phyloP scores from a whole-genome alignment of 2,888 invertebrate genomes.

The Sphaeridia pumilis region DNA sequence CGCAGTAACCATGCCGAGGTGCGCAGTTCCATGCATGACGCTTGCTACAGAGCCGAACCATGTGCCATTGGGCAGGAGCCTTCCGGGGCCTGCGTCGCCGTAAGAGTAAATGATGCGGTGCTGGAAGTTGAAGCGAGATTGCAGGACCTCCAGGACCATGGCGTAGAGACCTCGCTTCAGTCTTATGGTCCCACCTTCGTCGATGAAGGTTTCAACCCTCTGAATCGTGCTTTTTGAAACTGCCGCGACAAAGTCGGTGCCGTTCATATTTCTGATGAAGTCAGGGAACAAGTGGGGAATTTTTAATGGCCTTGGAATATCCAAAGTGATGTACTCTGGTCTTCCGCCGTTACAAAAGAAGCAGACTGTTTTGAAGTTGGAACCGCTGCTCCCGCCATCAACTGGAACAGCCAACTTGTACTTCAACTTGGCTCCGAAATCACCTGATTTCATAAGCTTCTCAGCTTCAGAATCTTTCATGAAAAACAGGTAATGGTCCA shows the following conservation, averaged over 20 bases:
- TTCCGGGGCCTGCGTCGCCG: slow-evolving; percentile 24
- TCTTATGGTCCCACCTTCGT: slow-evolving; percentile 13
- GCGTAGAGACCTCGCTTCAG: slow-evolving; percentile 17
- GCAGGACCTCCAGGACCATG: slow-evolving; percentile 18
- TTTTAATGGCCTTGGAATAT: neutral
- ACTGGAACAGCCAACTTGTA: neutral
- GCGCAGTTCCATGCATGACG: slow-evolving; percentile 17
- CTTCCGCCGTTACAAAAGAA: neutral
- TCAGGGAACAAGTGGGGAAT: neutral
- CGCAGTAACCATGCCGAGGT: slow-evolving; percentile 26
- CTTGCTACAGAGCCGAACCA: slow-evolving; percentile 30
- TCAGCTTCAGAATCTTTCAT: neutral
- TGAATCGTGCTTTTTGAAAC: slow-evolving; percentile 2
- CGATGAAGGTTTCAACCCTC: neutral
- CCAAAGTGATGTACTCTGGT: neutral
- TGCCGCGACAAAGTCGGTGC: slow-evolving; percentile 2
- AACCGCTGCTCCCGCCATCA: neutral
- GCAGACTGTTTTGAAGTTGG: neutral
- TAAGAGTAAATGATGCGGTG: slow-evolving; percentile 19
- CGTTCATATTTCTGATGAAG: neutral
- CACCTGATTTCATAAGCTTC: neutral
- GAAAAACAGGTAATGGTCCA: neutral
- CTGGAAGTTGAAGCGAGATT: slow-evolving; percentile 20
- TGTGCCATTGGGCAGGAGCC: slow-evolving; percentile 11
- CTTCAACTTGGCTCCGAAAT: neutral